phyloP scores from a whole-genome alignment of 2,888 invertebrate genomes.

The Leptothorax acervorum region DNA sequence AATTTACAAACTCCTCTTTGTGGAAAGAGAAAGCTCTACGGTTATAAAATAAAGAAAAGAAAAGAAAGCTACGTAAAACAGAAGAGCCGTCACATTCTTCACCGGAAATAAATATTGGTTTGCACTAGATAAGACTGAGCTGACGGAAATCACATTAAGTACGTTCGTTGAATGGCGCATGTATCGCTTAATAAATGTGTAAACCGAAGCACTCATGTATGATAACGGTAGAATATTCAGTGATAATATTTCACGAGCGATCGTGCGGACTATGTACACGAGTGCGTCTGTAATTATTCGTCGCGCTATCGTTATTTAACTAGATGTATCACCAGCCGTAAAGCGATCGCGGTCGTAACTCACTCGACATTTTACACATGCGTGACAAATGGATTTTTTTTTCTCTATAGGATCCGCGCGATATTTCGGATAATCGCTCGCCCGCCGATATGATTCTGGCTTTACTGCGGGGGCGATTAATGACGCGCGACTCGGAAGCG shows the following conservation, averaged over 20 bases:
- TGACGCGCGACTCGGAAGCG: constrained; percentile 48
- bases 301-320: constrained; percentile 55
- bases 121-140: neutral
- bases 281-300: constrained; percentile 50
- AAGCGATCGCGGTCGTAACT: constrained; percentile 47
- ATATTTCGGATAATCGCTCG: constrained; percentile 49
- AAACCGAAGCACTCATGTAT: constrained; percentile 16
- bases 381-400: constrained; percentile 48
- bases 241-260: constrained; percentile 46
- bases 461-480: constrained; percentile 47
- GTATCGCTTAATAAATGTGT: neutral
- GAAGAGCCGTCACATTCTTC: neutral
- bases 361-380: constrained; percentile 48
- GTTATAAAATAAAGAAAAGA: neutral
- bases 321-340: constrained; percentile 46
- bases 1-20: neutral
- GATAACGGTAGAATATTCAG: constrained; percentile 46
- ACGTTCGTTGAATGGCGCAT: neutral
- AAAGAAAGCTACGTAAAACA: neutral
- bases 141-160: neutral
- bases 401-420: constrained; percentile 25
- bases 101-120: neutral
- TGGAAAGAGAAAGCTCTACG: neutral
- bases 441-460: constrained; percentile 46
- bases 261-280: neutral